Evolutionary conservation across 2,888 invertebrate species (phyloP), one percentile per base, ranked within the genome.

Genomic region (Ditula angustiorana): DNA sequence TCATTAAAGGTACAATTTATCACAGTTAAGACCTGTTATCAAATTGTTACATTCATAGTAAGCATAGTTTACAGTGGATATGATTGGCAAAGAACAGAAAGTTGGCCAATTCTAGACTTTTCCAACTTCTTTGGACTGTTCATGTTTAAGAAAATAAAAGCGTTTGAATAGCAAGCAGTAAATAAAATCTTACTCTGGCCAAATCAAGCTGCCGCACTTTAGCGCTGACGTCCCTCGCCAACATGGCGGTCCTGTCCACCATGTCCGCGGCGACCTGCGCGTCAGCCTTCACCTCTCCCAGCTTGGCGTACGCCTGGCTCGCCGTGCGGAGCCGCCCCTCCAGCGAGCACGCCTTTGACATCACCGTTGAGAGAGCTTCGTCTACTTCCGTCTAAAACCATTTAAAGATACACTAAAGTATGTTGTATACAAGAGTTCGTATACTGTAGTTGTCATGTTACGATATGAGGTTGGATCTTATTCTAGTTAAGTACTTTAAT

Each of bases 201-300:
- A 97, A 92, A 90, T 99, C 99, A 46, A 99, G 88, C 65, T 98
- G 96, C 8, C 98, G 94, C 13, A 99, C 99, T 95, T 99, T 99
- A 23, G 97, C 97, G 81, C 98, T 98, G 60, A 99, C 99, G 83
- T 97, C 97, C 77, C 98, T 97, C 0, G 99, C 99, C 53, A 99
- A 92, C 24, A 95, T 94, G 5, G 98, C 98, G 0, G 99, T 98
- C 78, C 96, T 95, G 30, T 95, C 94, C 30, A 99, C 97, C 94
- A 98, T 98, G 65, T 95, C 94, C 2, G 96, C 95, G 28, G 99
- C 94, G 71, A 96, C 95, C 71, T 96, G 95, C 1, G 98, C 95
- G 84, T 98, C 98, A 0, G 93, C 90, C 79, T 96, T 95, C 11
- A 98, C 95, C 21, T 96, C 92, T 71, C 95, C 95, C n/a, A 99